Evolutionary conservation across 1,140 invertebrate species (phyloP).

Genomic region (Drosophila kohkoa): DNA sequence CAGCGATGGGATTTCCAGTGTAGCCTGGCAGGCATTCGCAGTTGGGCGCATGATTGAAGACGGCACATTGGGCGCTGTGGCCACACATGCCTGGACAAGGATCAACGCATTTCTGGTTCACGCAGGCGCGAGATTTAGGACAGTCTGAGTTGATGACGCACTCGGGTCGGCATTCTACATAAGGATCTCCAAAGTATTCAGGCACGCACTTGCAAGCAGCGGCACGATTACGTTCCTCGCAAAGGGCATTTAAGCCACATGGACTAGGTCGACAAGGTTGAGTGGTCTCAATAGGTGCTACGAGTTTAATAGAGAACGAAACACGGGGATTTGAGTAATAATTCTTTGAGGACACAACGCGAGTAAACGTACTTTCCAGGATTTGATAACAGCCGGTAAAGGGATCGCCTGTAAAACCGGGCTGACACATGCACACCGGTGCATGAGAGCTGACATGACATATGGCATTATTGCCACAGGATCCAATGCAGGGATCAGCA

Average conservation of each 20-base stretch:
- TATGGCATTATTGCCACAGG: slow-evolving; percentile 89
- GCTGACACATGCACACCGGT: slow-evolving; percentile 89
- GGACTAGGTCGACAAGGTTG: slow-evolving; percentile 88
- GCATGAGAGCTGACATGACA: slow-evolving; percentile 90
- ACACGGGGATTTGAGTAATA: slow-evolving; percentile 25
- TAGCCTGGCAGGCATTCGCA: slow-evolving; percentile 91
- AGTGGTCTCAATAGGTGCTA: slow-evolving; percentile 85
- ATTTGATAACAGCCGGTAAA: slow-evolving; percentile 88
- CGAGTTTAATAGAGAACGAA: slow-evolving; percentile 21
- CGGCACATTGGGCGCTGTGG: slow-evolving; percentile 91
- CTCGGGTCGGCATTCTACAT: slow-evolving; percentile 90
- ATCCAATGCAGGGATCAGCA: slow-evolving; percentile 90
- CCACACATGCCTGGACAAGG: slow-evolving; percentile 93
- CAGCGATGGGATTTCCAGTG: slow-evolving; percentile 90
- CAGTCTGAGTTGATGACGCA: slow-evolving; percentile 93
- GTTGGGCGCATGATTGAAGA: slow-evolving; percentile 92
- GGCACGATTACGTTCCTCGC: slow-evolving; percentile 90
- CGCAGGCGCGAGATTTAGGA: slow-evolving; percentile 90
- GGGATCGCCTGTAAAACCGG: slow-evolving; percentile 90
- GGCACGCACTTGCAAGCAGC: slow-evolving; percentile 90
- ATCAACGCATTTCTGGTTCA: slow-evolving; percentile 93
- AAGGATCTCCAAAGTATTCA: slow-evolving; percentile 90
- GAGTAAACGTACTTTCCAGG: slow-evolving; percentile 85
- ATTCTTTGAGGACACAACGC: neutral
- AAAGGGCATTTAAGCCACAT: slow-evolving; percentile 93